phyloP scores from a whole-genome alignment of 2,797 vertebrate genomes.

The Leptoclinus maculatus region DNA sequence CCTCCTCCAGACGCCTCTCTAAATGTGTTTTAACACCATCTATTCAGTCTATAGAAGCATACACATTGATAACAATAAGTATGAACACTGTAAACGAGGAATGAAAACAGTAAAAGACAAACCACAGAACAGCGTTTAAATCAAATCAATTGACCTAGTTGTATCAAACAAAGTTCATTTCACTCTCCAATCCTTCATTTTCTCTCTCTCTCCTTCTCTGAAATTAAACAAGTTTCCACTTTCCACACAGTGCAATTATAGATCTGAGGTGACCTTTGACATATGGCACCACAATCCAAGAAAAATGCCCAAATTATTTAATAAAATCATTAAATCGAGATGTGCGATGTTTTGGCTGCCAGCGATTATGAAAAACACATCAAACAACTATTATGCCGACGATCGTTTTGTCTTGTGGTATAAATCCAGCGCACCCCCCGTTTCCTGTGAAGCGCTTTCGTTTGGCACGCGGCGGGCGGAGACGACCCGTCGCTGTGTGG shows the following conservation, averaged over 20 bases:
- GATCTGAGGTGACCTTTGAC: neutral
- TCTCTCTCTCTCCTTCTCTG: neutral
- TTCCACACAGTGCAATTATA: neutral
- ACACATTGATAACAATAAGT: neutral
- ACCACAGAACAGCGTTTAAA: neutral
- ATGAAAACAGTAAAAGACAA: neutral
- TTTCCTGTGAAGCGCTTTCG: too few relatives aligned
- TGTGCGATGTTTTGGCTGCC: too few relatives aligned
- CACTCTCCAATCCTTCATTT: neutral
- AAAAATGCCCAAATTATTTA: neutral
- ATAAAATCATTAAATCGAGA: neutral
- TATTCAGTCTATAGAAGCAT: neutral
- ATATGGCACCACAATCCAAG: neutral
- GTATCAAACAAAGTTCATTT: neutral
- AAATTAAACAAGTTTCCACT: neutral
- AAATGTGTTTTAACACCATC: conserved; percentile 1
- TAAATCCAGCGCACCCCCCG: too few relatives aligned
- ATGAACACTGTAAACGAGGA: neutral
- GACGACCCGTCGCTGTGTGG: too few relatives aligned
- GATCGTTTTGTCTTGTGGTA: too few relatives aligned
- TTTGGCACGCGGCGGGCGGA: too few relatives aligned
- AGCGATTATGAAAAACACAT: too few relatives aligned
- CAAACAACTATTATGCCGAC: too few relatives aligned
- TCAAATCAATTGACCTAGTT: neutral
- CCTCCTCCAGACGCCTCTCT: neutral